Evolutionary conservation across 2,113 vertebrate genomes (phyloP).

Genomic region (Cheirogaleus medius): DNA sequence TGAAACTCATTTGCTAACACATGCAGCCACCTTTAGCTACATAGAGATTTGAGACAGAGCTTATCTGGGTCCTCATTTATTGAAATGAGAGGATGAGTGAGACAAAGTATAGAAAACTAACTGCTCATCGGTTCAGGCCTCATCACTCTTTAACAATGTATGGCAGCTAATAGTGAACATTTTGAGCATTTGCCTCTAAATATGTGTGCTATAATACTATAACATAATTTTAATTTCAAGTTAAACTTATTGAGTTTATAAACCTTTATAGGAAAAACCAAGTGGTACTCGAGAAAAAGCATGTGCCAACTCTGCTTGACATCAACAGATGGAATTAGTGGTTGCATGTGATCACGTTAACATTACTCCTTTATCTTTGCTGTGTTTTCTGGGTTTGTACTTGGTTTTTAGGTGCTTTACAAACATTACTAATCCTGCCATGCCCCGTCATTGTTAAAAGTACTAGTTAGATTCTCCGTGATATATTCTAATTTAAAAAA

Average conservation of each 20-base stretch:
- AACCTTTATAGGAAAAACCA: neutral
- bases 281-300: neutral
- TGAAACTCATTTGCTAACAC: neutral
- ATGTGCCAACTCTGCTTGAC: neutral
- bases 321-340: neutral
- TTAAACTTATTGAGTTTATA: neutral
- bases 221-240: conserved; percentile 25
- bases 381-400: neutral
- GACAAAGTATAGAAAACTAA: neutral
- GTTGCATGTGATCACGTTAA: neutral
- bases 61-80: neutral
- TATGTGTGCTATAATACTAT: neutral
- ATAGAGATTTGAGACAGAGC: neutral
- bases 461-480: neutral
- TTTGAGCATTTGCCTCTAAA: neutral
- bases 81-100: neutral
- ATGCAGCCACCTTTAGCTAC: neutral
- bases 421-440: neutral
- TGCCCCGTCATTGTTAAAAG: neutral
- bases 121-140: neutral
- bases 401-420: neutral
- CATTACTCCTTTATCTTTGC: neutral
- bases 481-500: too few species aligned
- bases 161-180: neutral
- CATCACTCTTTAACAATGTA: neutral